Evolutionary conservation across 2,797 vertebrate genomes (phyloP).

Genomic region (Ctenosaura bakeri): DNA sequence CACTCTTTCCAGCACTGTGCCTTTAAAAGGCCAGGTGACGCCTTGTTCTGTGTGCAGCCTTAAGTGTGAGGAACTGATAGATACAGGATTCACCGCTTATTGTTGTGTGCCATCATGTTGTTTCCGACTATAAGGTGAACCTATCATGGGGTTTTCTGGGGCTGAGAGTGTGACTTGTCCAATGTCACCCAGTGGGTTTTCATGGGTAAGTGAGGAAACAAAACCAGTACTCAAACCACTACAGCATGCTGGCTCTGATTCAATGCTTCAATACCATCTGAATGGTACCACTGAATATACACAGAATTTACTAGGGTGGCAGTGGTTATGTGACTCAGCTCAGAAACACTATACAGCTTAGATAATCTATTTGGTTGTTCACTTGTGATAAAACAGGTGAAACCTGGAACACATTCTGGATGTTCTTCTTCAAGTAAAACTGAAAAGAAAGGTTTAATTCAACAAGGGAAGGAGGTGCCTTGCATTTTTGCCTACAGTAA

Average conservation of each 20-base stretch:
- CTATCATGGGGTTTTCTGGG: too few relatives aligned
- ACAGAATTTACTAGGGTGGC: neutral
- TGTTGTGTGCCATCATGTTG: too few relatives aligned
- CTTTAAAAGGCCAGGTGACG: neutral
- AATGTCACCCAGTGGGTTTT: too few relatives aligned
- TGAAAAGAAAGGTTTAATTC: neutral
- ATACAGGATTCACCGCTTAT: too few relatives aligned
- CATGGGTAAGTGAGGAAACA: too few relatives aligned
- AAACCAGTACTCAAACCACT: too few relatives aligned
- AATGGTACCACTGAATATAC: too few relatives aligned
- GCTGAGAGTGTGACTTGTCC: too few relatives aligned
- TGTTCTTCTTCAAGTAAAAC: neutral
- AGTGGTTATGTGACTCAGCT: neutral
- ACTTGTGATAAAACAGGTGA: too few relatives aligned
- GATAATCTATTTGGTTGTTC: neutral
- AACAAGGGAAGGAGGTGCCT: neutral
- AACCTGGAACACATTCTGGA: neutral
- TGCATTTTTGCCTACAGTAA: neutral
- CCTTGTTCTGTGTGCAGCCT: neutral
- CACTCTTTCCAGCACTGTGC: neutral
- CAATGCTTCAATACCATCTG: too few relatives aligned
- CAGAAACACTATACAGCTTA: neutral
- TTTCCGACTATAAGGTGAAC: too few relatives aligned
- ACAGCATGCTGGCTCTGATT: too few relatives aligned
- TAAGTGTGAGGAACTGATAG: neutral